Percentiles rank a stretch among this genome's conserved stretches.
Evolutionary conservation across 2,888 invertebrate genomes (phyloP).

Genomic region (Selenia dentaria): DNA sequence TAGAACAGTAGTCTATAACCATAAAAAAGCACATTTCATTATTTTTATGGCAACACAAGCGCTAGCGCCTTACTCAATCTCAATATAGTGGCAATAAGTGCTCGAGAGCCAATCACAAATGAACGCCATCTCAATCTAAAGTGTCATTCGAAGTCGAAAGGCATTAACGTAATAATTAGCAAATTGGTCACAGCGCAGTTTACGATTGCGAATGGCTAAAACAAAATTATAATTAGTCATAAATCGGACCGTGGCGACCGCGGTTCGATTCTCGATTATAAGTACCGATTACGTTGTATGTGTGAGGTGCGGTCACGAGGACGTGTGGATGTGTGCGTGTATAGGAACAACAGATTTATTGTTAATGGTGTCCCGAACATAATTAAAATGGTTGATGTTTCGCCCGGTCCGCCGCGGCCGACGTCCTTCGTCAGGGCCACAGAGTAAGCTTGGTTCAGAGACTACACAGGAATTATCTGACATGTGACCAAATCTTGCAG

Average conservation of each 20-base stretch:
- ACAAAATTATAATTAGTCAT: conserved; percentile 77
- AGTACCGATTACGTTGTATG: conserved; percentile 44
- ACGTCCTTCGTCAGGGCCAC: conserved; percentile 53
- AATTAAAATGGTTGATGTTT: conserved; percentile 84
- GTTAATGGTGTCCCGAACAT: conserved; percentile 83
- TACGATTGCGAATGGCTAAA: conserved; percentile 66
- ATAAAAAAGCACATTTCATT: conserved; percentile 1
- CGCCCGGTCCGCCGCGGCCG: conserved; percentile 68
- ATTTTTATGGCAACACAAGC: not conserved
- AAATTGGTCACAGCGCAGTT: conserved; percentile 76
- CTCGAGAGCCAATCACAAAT: not conserved
- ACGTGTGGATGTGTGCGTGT: conserved; percentile 43
- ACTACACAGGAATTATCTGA: conserved; percentile 8
- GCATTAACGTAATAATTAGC: conserved; percentile 62
- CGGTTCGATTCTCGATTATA: conserved; percentile 61
- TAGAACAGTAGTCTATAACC: conserved; percentile 2
- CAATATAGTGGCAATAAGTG: not conserved
- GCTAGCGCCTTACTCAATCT: not conserved
- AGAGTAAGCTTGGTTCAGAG: conserved; percentile 48
- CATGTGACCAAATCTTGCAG: too few species aligned
- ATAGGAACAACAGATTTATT: conserved; percentile 80
- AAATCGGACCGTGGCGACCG: conserved; percentile 68
- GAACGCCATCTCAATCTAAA: conserved; percentile 14
- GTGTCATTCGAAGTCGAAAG: conserved; percentile 27
- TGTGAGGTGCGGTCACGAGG: conserved; percentile 33